Conservation (phyloP, 2,888 invertebrate species). For the Theretra japonica region DNA sequence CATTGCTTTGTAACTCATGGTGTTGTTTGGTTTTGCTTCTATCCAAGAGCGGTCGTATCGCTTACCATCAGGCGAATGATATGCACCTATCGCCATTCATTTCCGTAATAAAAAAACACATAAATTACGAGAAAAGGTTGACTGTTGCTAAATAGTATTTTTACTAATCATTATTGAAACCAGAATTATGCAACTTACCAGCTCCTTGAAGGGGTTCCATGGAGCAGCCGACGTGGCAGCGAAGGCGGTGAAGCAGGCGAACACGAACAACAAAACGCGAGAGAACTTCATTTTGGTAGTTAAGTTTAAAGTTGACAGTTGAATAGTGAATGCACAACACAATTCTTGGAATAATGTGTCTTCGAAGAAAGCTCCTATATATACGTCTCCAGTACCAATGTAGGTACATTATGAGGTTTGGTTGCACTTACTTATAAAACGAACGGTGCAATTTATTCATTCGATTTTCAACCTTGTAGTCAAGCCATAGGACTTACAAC, state of each 20-base stretch:
- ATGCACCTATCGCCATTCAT: no score
- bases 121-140: no score
- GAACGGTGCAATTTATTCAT: not conserved
- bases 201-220: conserved; percentile 40
- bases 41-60: no score
- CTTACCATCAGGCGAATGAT: no score
- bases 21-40: no score
- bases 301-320: not conserved
- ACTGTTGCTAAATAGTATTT: no score
- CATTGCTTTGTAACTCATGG: no score
- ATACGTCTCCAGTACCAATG: not conserved
- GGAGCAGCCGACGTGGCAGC: conserved; percentile 41
- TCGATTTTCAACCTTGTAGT: not conserved
- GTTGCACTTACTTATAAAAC: not conserved
- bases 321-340: not conserved
- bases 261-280: conserved; percentile 38
- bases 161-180: no score
- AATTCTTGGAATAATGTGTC: conserved; percentile 2
- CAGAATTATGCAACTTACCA: conserved; percentile 38
- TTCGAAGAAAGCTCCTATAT: not conserved
- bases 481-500: not conserved
- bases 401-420: not conserved
- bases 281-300: conserved; percentile 38
- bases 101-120: no score
- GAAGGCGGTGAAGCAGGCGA: conserved; percentile 36